A percentile compares a stretch with the other conserved stretches of the same genome.
Evolutionary conservation across 2,888 invertebrate genomes (phyloP).

Genomic region (Dryocosmus kuriphilus): DNA sequence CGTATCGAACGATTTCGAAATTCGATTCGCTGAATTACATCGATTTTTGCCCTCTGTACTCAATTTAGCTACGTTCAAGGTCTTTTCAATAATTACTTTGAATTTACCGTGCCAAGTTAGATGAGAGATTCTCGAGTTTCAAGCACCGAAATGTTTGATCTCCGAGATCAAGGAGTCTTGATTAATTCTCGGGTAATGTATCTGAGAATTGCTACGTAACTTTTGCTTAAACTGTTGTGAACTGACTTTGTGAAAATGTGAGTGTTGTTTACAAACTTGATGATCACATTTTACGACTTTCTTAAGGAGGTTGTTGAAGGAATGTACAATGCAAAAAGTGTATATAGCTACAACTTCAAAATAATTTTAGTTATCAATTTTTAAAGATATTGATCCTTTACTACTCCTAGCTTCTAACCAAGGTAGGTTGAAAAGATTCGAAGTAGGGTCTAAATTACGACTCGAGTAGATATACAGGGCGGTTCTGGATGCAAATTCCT

Average conservation of each 20-base stretch:
- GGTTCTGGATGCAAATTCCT: too few species aligned
- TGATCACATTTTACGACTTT: too few species aligned
- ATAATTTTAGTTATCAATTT: too few species aligned
- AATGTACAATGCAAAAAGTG: too few species aligned
- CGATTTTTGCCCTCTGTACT: background rate
- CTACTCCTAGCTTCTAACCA: too few species aligned
- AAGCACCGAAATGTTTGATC: conserved; percentile 31
- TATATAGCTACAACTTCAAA: too few species aligned
- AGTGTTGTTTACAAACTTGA: background rate
- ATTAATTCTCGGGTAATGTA: conserved; percentile 25
- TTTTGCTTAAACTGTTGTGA: conserved; percentile 7
- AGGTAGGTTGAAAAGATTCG: too few species aligned
- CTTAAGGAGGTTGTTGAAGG: too few species aligned
- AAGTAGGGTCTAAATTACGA: too few species aligned
- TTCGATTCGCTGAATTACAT: conserved; percentile 26
- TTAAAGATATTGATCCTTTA: too few species aligned
- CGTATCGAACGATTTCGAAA: conserved; percentile 5
- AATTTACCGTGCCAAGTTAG: conserved; percentile 15
- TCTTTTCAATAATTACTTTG: conserved; percentile 24
- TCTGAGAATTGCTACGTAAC: conserved; percentile 12
- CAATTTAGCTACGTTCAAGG: conserved; percentile 3
- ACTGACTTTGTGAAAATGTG: background rate
- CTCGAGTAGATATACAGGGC: too few species aligned
- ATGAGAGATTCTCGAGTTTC: conserved; percentile 23
- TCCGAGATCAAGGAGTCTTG: conserved; percentile 33